A percentile compares a stretch with the other conserved stretches of the same genome.
Conservation (phyloP, 2,888 invertebrate species). For the Patella pellucida region DNA sequence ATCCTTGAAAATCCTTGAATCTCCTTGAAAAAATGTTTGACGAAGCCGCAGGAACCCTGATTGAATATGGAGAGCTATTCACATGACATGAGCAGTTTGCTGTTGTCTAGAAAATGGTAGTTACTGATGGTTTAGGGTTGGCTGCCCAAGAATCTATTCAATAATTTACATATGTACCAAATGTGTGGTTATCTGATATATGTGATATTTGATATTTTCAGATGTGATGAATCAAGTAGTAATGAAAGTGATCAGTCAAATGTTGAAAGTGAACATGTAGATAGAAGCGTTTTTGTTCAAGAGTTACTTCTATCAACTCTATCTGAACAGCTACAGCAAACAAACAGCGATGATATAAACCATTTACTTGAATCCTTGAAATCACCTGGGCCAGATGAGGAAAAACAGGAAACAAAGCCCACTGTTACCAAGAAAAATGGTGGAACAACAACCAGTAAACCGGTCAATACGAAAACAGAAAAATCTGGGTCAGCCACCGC, state of each 20-base stretch:
- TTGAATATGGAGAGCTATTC: too few relatives aligned
- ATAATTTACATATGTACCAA: too few relatives aligned
- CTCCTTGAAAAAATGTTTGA: too few relatives aligned
- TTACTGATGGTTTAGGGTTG: too few relatives aligned
- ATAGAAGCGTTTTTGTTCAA: slow-evolving; percentile 80
- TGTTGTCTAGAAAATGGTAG: too few relatives aligned
- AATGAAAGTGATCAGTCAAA: slow-evolving; percentile 34
- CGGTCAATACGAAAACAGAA: slow-evolving; percentile 19
- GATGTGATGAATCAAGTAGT: background rate
- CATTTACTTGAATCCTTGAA: slow-evolving; percentile 39
- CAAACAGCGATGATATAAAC: slow-evolving; percentile 42
- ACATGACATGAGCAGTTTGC: too few relatives aligned
- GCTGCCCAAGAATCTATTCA: too few relatives aligned
- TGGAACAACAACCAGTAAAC: slow-evolving; percentile 16
- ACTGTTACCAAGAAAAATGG: slow-evolving; percentile 25
- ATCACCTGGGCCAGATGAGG: slow-evolving; percentile 36
- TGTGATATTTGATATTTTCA: too few relatives aligned
- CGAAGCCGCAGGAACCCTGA: too few relatives aligned
- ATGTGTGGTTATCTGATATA: too few relatives aligned
- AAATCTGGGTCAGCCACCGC: slow-evolving; percentile 21
- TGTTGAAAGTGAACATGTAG: slow-evolving; percentile 71
- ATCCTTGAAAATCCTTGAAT: too few relatives aligned
- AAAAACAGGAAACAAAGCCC: slow-evolving; percentile 20
- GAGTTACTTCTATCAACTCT: slow-evolving; percentile 79
- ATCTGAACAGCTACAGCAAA: slow-evolving; percentile 67